These are phyloP conservation scores for Neomorphus geoffroyi DNA, from an alignment of 2,797 vertebrate species.

Conservation along the genomic window DNA sequence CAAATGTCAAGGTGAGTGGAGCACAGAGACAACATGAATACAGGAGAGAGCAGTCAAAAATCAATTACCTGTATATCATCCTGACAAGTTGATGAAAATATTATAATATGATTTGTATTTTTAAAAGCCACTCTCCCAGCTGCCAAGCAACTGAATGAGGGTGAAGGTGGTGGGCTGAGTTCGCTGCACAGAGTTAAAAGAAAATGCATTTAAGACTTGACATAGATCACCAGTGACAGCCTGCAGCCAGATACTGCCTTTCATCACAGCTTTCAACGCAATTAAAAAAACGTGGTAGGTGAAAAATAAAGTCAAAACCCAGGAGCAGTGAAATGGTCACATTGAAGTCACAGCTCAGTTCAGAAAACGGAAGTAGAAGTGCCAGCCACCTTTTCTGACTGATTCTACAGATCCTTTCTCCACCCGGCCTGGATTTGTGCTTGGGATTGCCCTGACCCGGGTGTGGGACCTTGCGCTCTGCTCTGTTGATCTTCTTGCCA, in stretches of 20 bases:
- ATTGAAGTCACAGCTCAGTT: not conserved
- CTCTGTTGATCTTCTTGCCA: no score
- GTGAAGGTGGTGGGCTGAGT: not conserved
- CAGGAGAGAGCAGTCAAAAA: not conserved
- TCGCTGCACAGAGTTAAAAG: not conserved
- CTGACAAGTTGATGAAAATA: not conserved
- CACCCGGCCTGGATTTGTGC: no score
- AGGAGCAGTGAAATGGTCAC: not conserved
- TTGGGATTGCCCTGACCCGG: no score
- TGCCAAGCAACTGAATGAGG: not conserved
- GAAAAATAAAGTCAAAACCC: not conserved
- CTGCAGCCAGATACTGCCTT: not conserved
- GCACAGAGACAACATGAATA: not conserved
- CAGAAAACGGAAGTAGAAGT: not conserved
- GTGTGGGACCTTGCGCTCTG: no score
- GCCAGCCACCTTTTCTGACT: not conserved
- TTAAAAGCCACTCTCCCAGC: not conserved
- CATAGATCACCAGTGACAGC: not conserved
- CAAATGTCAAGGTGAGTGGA: not conserved
- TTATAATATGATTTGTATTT: not conserved
- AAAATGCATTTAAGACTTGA: not conserved
- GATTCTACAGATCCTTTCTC: not conserved
- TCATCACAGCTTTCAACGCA: not conserved
- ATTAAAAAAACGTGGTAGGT: not conserved
- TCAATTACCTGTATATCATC: not conserved